phyloP scores from a whole-genome alignment of 2,888 invertebrate species.

The Tanaodytes sp. region DNA sequence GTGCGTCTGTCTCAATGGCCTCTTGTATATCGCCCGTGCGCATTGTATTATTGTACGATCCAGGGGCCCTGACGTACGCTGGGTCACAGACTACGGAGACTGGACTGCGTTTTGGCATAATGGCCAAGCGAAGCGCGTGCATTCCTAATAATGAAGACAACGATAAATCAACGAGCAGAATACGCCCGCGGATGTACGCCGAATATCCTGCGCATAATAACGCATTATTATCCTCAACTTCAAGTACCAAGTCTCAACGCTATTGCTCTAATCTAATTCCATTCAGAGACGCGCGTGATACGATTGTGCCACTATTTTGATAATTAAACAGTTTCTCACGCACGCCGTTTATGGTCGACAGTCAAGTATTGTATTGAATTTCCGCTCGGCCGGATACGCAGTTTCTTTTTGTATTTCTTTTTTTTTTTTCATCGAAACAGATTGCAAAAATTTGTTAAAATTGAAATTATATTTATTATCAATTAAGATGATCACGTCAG shows the following conservation, averaged over 20 bases:
- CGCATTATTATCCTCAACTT: constrained; percentile 70
- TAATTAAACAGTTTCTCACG: constrained; percentile 22
- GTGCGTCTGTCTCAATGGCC: constrained; percentile 71
- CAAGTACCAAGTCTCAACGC: constrained; percentile 59
- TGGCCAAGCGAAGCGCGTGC: constrained; percentile 68
- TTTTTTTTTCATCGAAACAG: too few species aligned
- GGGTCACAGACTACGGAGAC: constrained; percentile 60
- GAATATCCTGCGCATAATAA: constrained; percentile 73
- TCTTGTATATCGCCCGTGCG: constrained; percentile 64
- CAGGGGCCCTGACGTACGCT: constrained; percentile 65
- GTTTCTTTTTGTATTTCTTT: too few species aligned
- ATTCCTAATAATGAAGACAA: constrained; percentile 74
- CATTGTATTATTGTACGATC: constrained; percentile 65
- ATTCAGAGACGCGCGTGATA: constrained; percentile 32
- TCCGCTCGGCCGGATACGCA: too few species aligned
- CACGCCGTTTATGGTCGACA: not conserved
- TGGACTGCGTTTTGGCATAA: constrained; percentile 60
- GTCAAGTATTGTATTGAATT: too few species aligned
- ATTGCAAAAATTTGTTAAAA: too few species aligned
- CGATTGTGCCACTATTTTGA: constrained; percentile 7
- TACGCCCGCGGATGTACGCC: constrained; percentile 72
- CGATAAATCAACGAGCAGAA: constrained; percentile 73
- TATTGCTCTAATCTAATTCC: constrained; percentile 46
- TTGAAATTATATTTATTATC: too few species aligned
- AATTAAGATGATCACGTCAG: too few species aligned